Base-by-base conservation (phyloP, 2,113 vertebrate species). In the human region DNA sequence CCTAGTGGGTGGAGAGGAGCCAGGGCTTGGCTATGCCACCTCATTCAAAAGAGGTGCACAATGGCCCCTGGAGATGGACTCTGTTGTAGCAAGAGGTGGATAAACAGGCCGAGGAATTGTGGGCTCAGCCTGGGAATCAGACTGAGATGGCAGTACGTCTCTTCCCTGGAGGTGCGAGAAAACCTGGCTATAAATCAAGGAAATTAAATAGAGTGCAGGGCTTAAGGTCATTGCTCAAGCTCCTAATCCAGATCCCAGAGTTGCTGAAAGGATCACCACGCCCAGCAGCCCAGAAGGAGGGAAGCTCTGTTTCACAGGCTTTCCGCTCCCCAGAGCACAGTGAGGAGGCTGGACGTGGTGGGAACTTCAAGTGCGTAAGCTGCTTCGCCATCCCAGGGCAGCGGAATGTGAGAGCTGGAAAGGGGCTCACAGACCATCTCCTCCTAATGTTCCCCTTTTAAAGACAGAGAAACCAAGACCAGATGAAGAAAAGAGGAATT, bases 121-220 rank as follows among this genome's bases (percentile, higher is more conserved):
- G 61, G 96, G 89, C 82, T 92, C 75, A 52, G 95, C 78, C 61
- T 18, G 84, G 48, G 79, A 89, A 90, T 72, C 23, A 0, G 5
- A 83, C 11, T 4, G 17, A 64, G 59, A 90, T 40, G 48, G 72
- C n/a, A 66, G 64, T 1, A 35, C 70, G 40, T 90, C 83, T 96
- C 94, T 94, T 23, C 97, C 97, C 97, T 64, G 93, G 97, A 98
- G 98, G 92, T 97, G 94, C 6, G 38, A 98, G 98, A 97, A 98
- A 97, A 98, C 97, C 89, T 66, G 6, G 0, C 96, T 96, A 96
- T 98, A 98, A 98, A 98, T 97, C 92, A 98, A 89, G 90, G 96
- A 92, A 98, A 97, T 98, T 48, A 98, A 97, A 94, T 0, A 14
- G 57, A 2, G 72, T 96, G 88, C 94, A 96, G 93, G 96, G 97